Evolutionary conservation across 2,888 invertebrate species (phyloP), one percentile per base, ranked within the genome.

Genomic region (Papilio elwesi): DNA sequence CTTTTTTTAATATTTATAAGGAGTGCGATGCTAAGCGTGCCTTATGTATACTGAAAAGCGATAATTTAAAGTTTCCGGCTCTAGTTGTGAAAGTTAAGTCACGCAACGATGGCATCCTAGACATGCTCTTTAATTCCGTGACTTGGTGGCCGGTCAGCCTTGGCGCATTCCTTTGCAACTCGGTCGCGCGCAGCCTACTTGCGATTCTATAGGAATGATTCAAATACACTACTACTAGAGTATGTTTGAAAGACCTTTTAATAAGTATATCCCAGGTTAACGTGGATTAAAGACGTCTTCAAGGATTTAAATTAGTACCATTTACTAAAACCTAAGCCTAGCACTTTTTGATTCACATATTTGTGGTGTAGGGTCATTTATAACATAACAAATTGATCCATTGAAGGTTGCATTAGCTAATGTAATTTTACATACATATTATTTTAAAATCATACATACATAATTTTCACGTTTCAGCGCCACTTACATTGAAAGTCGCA

Each of bases 101-200:
- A 62, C 59, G 59, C 59, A 43, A 62, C 43, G 6, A n/a, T 15
- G 59, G 59, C 59, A 62, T 62, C 59, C 59, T 57, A 36, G 59
- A 59, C 38, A 38, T 59, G 38, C 59, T 59, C 59, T 55, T 10
- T 38, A 38, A n/a, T 62, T 62, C 59, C 59, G 59, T 62, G 59
- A 43, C 59, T 62, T 9, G 13, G 12, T 26, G 36, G 26, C 49
- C 59, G 59, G 59, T 62, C 59, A 43, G 59, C 59, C 59, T 62
- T 38, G 15, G 15, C 43, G 59, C 59, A 62, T 62, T 43, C 59
- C 59, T 43, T 43, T 59, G 43, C 43, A 62, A 62, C 59, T 62
- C 59, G 59, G 59, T 59, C 59, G 38, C n/a, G 59, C 0, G 5
- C 59, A 43, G 38, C 43, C n/a, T 38, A 9, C 9, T 59, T 43